Evolutionary conservation across 1,140 invertebrate species (phyloP).

Genomic region (Gryllus bimaculatus): DNA sequence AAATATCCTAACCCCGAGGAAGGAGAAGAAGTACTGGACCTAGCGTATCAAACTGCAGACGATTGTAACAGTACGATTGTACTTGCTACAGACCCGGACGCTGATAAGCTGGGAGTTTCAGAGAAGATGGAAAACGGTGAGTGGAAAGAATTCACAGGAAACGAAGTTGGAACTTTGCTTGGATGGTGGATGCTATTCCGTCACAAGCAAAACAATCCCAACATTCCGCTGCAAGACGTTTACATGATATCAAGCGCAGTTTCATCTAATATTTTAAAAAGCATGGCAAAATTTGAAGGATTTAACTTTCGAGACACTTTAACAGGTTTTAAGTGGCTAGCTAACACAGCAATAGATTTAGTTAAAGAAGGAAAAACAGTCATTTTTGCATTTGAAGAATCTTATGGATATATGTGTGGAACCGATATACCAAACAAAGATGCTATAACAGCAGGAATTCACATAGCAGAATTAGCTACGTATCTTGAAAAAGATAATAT

Average conservation of each 20-base stretch:
- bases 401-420: constrained; percentile 92
- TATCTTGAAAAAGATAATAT: constrained; percentile 57
- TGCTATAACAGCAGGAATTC: constrained; percentile 78
- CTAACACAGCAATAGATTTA: constrained; percentile 71
- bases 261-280: constrained; percentile 86
- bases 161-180: constrained; percentile 90
- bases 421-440: constrained; percentile 87
- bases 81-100: constrained; percentile 97
- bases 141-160: constrained; percentile 92
- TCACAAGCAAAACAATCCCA: constrained; percentile 41
- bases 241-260: constrained; percentile 92
- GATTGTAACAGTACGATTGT: constrained; percentile 60
- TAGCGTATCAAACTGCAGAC: constrained; percentile 79
- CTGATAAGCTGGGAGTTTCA: constrained; percentile 89
- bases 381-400: constrained; percentile 92
- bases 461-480: constrained; percentile 66
- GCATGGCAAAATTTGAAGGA: constrained; percentile 74
- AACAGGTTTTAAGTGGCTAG: constrained; percentile 99
- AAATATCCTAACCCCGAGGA: constrained; percentile 98
- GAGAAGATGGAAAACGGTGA: constrained; percentile 50
- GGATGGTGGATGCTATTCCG: constrained; percentile 84
- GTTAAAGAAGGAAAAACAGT: constrained; percentile 56
- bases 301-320: constrained; percentile 87
- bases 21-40: constrained; percentile 74
- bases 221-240: constrained; percentile 41